A percentile compares a stretch with the other conserved stretches of the same genome.
Evolutionary conservation across 2,113 vertebrate species (phyloP).

Genomic region (Anhinga anhinga): DNA sequence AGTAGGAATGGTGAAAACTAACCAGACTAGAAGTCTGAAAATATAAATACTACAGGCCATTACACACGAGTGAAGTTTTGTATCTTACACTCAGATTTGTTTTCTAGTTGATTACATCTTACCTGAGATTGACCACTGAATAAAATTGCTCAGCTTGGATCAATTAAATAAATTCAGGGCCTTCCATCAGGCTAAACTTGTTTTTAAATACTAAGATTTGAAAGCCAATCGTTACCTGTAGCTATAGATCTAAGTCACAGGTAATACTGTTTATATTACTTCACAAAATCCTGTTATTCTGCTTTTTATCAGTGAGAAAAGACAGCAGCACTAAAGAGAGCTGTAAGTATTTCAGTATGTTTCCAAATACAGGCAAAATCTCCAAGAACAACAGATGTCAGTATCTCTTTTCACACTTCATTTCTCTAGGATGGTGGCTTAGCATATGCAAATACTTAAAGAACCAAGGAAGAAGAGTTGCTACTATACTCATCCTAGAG

Average conservation of each 20-base stretch:
- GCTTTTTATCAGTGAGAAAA: neutral
- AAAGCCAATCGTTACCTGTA: neutral
- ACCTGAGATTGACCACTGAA: neutral
- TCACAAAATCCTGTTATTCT: neutral
- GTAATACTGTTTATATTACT: neutral
- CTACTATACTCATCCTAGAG: neutral
- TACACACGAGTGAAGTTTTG: fast-evolving
- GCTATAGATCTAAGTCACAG: neutral
- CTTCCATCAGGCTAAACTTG: neutral
- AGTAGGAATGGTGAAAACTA: neutral
- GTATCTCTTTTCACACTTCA: neutral
- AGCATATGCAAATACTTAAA: neutral
- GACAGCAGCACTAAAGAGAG: neutral
- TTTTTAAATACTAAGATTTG: neutral
- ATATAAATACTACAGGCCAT: neutral
- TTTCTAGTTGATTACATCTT: neutral
- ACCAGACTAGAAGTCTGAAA: neutral
- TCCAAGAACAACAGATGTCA: neutral
- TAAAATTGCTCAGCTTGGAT: neutral
- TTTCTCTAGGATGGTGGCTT: neutral
- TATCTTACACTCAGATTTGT: neutral
- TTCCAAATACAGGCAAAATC: neutral
- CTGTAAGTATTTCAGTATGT: neutral
- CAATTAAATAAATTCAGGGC: neutral
- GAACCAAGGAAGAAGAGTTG: neutral